Base-by-base conservation (phyloP, 2,113 vertebrate species). In the Siphamia tubifer region DNA sequence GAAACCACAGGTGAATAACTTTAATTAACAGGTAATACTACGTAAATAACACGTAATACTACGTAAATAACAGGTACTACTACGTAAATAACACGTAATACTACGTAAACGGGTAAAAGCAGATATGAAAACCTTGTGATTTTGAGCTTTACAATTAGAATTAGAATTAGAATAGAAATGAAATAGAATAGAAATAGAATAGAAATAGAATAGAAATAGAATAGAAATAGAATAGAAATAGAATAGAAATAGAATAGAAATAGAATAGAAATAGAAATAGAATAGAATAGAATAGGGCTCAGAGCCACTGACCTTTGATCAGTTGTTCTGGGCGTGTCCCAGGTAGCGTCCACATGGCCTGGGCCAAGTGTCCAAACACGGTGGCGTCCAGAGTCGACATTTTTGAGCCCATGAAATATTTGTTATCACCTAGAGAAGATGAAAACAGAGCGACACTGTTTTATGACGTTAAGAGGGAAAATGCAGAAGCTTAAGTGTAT, bases 341-440 rank as follows among this genome's bases (percentile, higher is more conserved):
- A 32, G 98, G 96, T 32, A 99, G 90, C 0, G 95, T 98, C 98
- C 97, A 99, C 98, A 99, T 98, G 12, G 95, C 96, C 86, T 98
- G 96, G 44, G 98, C 97, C 27, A 99, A 87, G 80, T 98, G 98
- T 24, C 98, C 96, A 49, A 99, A 99, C 48, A 99, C 94, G 2
- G 96, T 97, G 27, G 98, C 96, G 35, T 99, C 98, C 40, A 99
- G 92, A 7, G 94, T 95, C 19, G 96, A 96, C 76, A 98, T 91
- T 9, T 94, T 96, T 28, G 95, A 92, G 54, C 97, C 98, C 98
- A 99, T 98, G 24, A 99, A 95, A 81, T 99, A 99, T 69, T 98
- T 98, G 80, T 99, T 98, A 80, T 98, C 98, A 61, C 98, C 98
- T 99, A 86, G 80, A 49, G 32, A 39, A 16, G 28, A 15, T 60